Evolutionary conservation across 2,797 vertebrate species (phyloP).

Genomic region (Valencia hispanica): DNA sequence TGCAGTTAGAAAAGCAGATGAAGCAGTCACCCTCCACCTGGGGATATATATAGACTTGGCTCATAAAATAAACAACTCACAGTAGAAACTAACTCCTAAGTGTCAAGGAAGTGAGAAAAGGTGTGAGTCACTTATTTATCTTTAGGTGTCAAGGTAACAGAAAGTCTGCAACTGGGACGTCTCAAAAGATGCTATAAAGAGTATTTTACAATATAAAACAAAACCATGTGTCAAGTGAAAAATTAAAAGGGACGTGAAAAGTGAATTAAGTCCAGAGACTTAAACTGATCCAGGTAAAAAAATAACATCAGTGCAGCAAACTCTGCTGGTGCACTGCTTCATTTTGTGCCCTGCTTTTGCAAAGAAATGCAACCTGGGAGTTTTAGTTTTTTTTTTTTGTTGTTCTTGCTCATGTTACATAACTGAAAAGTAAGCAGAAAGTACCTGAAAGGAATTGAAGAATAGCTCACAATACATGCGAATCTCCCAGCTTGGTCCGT

Average conservation of each 20-base stretch:
- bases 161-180: neutral
- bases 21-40: conserved; percentile 1
- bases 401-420: neutral
- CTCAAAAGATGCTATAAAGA: neutral
- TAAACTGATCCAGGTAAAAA: neutral
- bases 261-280: neutral
- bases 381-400: neutral
- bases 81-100: neutral
- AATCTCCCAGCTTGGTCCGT: conserved; percentile 86
- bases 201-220: neutral
- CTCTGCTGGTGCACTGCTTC: neutral
- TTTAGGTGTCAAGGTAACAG: neutral
- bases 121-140: neutral
- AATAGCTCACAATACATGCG: conserved; percentile 95
- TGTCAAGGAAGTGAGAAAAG: neutral
- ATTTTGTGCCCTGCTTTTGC: neutral
- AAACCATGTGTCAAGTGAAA: neutral
- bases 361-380: neutral
- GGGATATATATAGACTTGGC: neutral
- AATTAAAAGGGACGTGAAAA: neutral
- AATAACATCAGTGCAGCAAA: neutral
- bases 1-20: conserved; percentile 7
- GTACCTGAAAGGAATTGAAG: conserved; percentile 93
- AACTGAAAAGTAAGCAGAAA: neutral
- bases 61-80: neutral